These are phyloP conservation scores for Hemistola chrysoprasaria DNA, from an alignment of 2,888 invertebrate genomes.

Conservation along the genomic window DNA sequence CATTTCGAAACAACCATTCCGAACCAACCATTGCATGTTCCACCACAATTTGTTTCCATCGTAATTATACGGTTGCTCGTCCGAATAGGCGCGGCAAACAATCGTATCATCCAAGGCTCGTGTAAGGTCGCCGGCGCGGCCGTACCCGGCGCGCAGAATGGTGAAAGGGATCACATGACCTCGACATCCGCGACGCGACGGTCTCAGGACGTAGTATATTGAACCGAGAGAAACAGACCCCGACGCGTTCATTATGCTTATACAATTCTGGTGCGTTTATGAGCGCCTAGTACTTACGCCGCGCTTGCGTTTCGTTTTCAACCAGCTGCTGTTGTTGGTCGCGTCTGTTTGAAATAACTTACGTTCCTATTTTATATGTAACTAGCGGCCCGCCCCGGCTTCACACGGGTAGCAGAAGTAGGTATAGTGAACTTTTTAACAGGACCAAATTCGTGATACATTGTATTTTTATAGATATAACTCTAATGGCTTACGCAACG, in stretches of 20 bases:
- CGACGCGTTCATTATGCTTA: constrained; percentile 20
- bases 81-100: constrained; percentile 46
- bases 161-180: constrained; percentile 74
- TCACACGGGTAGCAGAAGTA: too few species aligned
- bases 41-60: constrained; percentile 10
- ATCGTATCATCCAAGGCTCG: constrained; percentile 65
- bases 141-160: constrained; percentile 63
- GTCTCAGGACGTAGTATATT: constrained; percentile 56
- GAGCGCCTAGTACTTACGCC: constrained; percentile 22
- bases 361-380: too few species aligned
- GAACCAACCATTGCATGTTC: constrained; percentile 15
- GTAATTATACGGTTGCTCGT: constrained; percentile 27
- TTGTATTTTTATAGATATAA: too few species aligned
- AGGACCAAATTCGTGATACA: too few species aligned
- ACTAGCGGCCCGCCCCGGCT: too few species aligned
- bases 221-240: constrained; percentile 44
- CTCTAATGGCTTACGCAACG: too few species aligned
- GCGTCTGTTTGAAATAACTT: not conserved
- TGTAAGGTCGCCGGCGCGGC: constrained; percentile 55
- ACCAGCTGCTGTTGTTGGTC: constrained; percentile 5
- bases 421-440: too few species aligned
- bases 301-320: constrained; percentile 17
- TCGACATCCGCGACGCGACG: constrained; percentile 51
- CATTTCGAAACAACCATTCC: not conserved
- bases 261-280: constrained; percentile 34